Base-by-base conservation (phyloP, 2,797 vertebrate genomes). In the Otolemur crassicaudatus region DNA sequence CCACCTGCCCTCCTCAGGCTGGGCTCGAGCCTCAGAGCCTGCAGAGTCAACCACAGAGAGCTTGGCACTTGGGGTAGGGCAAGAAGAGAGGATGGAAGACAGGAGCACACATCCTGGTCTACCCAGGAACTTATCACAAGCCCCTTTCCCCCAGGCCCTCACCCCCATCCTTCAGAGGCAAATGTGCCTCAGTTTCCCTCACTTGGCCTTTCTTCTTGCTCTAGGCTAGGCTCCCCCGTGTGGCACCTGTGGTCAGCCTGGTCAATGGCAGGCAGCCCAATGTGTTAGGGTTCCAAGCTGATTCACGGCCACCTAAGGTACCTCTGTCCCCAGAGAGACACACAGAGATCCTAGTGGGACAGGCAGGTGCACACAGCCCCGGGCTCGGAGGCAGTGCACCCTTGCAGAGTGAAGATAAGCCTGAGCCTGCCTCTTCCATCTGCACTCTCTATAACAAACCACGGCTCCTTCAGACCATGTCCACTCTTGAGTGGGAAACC, bases 401-500 rank as follows among this genome's bases (percentile, higher is more conserved):
- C 53, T 37, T 6, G 27, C 25, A 5, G 34, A 8, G 22, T 4
- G 13, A 23, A 31, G 58, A 9, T 0, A 0, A 49, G 72, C 58
- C 43, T 11, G 8, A 4, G 13, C 0, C 5, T 0, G 0, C 14
- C 56, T 81, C 76, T 34, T 58, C 43, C n/a, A 19, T 7, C 27
- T 11, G 20, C 12, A 65, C 2, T 5, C 43, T 4, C 89, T 19
- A 34, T 3, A 19, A 7, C 0, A 4, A n/a, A 6, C 60, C 5
- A 2, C 0, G 29, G 22, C 49, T 46, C 77, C 16, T 1, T 22
- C 23, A 16, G 53, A 73, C 77, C 70, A 40, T 0, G 2, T 6
- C 61, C 43, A n/a, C 43, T 1, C 69, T 11, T 11, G 25, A 7
- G 0, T n/a, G 22, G 17, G 37, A 60, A 23, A 69, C 58, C 27